phyloP scores from a whole-genome alignment of 1,140 invertebrate species.

The Drosophila truncata region DNA sequence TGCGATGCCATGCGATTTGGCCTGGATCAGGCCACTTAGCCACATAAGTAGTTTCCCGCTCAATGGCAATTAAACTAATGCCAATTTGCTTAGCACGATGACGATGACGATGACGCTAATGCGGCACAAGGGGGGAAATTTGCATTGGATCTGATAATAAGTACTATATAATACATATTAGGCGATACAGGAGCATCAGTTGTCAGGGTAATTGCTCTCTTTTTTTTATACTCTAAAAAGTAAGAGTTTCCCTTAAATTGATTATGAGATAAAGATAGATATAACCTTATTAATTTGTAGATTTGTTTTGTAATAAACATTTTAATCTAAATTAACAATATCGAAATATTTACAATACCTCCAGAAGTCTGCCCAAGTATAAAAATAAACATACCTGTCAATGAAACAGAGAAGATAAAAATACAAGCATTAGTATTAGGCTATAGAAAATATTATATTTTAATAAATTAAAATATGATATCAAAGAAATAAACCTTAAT shows the following conservation, averaged over 20 bases:
- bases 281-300: not conserved
- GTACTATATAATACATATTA: not conserved
- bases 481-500: not conserved
- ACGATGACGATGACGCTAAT: constrained; percentile 17
- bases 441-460: not conserved
- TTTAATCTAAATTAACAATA: not conserved
- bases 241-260: not conserved
- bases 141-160: constrained; percentile 7
- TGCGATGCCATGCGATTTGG: constrained; percentile 2
- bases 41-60: constrained; percentile 37
- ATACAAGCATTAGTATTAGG: not conserved
- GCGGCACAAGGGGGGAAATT: constrained; percentile 1
- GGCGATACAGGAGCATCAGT: not conserved
- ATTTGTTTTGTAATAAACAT: not conserved
- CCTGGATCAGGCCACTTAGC: constrained; percentile 19
- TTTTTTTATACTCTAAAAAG: not conserved
- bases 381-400: constrained; percentile 56
- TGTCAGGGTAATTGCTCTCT: not conserved
- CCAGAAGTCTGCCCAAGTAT: constrained; percentile 4
- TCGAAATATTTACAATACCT: constrained; percentile 21
- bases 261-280: not conserved
- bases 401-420: constrained; percentile 19
- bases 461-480: not conserved
- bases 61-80: constrained; percentile 75
- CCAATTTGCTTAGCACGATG: constrained; percentile 60